Conservation (phyloP, 2,113 vertebrate genomes). For the Butorides virescens region DNA sequence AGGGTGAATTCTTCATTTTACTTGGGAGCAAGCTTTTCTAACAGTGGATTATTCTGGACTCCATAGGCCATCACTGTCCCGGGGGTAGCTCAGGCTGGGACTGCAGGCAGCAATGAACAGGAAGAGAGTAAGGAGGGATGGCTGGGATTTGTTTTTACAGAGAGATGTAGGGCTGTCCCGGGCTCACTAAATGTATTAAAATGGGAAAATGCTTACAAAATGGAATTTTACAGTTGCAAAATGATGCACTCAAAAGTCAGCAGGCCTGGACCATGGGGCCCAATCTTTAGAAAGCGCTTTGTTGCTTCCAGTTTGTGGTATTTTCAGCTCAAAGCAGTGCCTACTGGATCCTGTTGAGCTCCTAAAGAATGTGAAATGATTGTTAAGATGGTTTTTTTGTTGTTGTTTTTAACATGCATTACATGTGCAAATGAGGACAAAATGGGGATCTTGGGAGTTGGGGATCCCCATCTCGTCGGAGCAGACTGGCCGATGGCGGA, state of each 20-base stretch:
- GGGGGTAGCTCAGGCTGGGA: background rate
- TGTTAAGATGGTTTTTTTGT: background rate
- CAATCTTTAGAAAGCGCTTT: background rate
- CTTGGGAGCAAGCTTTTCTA: background rate
- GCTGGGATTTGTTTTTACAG: background rate
- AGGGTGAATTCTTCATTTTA: background rate
- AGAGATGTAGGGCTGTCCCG: background rate
- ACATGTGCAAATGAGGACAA: background rate
- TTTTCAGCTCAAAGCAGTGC: background rate
- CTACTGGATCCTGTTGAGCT: background rate
- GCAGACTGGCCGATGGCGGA: background rate
- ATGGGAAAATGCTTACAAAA: background rate
- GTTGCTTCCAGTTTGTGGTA: background rate
- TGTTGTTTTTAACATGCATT: background rate
- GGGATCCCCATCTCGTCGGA: accelerated
- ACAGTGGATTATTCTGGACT: background rate
- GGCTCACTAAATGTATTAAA: background rate
- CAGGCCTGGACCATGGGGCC: background rate
- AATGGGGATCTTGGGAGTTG: background rate
- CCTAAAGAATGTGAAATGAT: background rate
- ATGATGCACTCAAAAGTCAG: background rate
- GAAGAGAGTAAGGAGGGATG: background rate
- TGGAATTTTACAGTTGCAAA: background rate
- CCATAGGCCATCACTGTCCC: background rate
- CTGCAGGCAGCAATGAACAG: background rate